phyloP scores from a whole-genome alignment of 2,113 vertebrate species.

The Sterrhoptilus dennistouni region DNA sequence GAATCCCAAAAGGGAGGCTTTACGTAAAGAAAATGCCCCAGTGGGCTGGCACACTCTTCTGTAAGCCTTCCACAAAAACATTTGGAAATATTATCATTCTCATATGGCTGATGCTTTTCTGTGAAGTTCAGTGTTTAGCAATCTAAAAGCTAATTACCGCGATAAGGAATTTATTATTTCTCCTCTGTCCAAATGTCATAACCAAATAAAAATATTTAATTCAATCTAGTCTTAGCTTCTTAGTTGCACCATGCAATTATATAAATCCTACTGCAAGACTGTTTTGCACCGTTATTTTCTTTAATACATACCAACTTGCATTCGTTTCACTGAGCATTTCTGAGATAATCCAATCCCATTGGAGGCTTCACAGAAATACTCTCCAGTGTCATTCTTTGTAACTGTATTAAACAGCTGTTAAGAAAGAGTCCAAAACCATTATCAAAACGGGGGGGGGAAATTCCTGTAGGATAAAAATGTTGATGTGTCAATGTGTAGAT shows the following conservation, averaged over 20 bases:
- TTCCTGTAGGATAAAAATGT: neutral
- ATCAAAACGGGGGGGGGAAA: neutral
- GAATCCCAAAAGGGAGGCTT: neutral
- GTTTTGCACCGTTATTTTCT: neutral
- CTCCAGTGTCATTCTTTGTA: constrained; percentile 84
- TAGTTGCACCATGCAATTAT: neutral
- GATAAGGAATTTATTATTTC: neutral
- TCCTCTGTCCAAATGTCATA: neutral
- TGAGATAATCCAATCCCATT: constrained; percentile 84
- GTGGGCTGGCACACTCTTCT: neutral
- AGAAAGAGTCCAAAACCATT: constrained; percentile 2
- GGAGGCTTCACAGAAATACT: constrained; percentile 90
- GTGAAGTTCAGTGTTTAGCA: neutral
- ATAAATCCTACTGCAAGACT: neutral
- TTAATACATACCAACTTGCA: constrained; percentile 83
- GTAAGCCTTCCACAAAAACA: neutral
- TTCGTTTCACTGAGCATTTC: constrained; percentile 81
- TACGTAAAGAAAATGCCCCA: neutral
- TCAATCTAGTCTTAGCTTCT: neutral
- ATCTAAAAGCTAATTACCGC: neutral
- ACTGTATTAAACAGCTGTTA: constrained; percentile 87
- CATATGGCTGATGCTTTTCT: neutral
- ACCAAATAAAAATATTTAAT: neutral
- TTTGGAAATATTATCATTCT: neutral
- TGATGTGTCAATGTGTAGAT: neutral